These are phyloP conservation scores for Heliconius ismenius DNA, from an alignment of 2,888 invertebrate species.

Conservation along the genomic window DNA sequence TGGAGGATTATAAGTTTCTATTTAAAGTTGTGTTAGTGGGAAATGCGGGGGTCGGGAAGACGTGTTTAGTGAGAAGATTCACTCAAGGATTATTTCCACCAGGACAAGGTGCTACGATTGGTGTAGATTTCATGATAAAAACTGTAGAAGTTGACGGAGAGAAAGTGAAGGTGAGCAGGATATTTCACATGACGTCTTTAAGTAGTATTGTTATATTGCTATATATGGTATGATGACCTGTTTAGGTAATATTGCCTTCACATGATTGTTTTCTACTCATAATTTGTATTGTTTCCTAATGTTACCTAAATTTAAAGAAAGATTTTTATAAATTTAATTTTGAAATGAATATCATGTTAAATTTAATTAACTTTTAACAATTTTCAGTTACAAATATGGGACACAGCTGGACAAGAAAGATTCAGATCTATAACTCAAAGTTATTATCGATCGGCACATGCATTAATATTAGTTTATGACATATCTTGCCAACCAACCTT, in stretches of 20 bases:
- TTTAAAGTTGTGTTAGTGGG: constrained; percentile 99
- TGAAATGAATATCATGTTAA: neutral
- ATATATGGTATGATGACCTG: constrained; percentile 30
- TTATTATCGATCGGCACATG: constrained; percentile 98
- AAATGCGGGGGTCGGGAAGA: constrained; percentile 99
- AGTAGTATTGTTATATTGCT: constrained; percentile 25
- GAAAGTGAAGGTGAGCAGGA: constrained; percentile 90
- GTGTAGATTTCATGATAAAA: constrained; percentile 99
- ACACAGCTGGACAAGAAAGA: constrained; percentile 97
- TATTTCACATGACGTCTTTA: constrained; percentile 36
- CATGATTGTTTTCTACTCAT: neutral
- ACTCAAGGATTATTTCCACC: constrained; percentile 99
- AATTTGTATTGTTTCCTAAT: neutral
- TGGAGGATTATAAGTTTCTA: constrained; percentile 99
- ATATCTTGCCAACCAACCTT: constrained; percentile 99
- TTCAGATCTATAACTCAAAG: constrained; percentile 99
- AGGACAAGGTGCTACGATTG: constrained; percentile 98
- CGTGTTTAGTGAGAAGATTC: constrained; percentile 97
- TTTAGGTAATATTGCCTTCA: constrained; percentile 22
- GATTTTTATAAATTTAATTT: constrained; percentile 39
- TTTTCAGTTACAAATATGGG: constrained; percentile 98
- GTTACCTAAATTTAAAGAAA: neutral
- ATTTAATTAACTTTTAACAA: neutral
- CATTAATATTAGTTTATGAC: constrained; percentile 97
- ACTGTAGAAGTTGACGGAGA: constrained; percentile 98